Base-by-base conservation (phyloP, 37 sponge, comb jelly and placozoan species). In the Lycopodina hypogea region DNA sequence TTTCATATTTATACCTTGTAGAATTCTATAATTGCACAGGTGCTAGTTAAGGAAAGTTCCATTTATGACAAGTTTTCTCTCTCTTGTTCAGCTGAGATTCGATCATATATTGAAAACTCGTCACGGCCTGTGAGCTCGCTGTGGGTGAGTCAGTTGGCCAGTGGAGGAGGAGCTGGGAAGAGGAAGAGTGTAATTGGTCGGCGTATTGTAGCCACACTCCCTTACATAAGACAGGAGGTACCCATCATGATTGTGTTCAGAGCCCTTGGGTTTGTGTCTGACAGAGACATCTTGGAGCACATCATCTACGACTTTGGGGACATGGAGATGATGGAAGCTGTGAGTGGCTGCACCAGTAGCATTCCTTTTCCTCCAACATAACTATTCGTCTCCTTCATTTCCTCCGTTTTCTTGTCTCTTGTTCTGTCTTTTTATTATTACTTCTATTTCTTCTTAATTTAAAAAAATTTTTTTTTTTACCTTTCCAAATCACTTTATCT, bases 301-400 rank as follows among this genome's bases (percentile, higher is more conserved):
- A 99, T 99, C 74, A 99, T 99, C 73, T 99, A 99, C 58, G 99
- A 99, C 87, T 99, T 99, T 63, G 87, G 87, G 28, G 99, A 99
- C 75, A 94, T 93, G 78, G 99, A 99, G 71, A 92, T 99, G 95
- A 99, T 99, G 99, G 99, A 99, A 81, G 94, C 92, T 85, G 90
- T 95, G 64, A 89, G 86, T 2, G 24, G 21, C 14, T 53, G 23
- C 26, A 4, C 12, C 14, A 19, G 37, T 68, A 6, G 68, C 28
- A 7, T 30, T 68, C 38, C 38, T 38, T 68, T 4, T 37, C n/a
- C n/a, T n/a, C n/a, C n/a, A n/a, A n/a, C n/a, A n/a, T n/a, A n/a
- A n/a, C n/a, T n/a, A n/a, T n/a, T n/a, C n/a, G n/a, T n/a, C n/a
- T n/a, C n/a, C n/a, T n/a, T n/a, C n/a, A n/a, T n/a, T n/a, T n/a